Conservation (phyloP, 1,140 invertebrate genomes). For the Copidosoma floridanum region DNA sequence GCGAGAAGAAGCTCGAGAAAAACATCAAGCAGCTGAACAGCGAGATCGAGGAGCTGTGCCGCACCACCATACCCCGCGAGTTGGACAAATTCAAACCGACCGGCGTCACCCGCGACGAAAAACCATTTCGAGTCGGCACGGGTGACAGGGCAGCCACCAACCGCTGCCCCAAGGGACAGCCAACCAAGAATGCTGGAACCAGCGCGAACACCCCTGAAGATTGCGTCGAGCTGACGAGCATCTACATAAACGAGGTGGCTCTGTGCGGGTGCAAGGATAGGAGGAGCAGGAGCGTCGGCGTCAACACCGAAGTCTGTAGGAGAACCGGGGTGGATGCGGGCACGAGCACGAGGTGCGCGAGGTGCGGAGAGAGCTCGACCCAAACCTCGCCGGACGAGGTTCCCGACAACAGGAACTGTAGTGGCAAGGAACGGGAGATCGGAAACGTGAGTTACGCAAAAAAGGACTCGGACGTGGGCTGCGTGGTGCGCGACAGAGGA, state of each 20-base stretch:
- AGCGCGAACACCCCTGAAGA: background rate
- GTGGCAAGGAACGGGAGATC: background rate
- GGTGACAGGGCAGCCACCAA: background rate
- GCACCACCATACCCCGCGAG: too few relatives aligned
- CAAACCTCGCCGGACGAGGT: too few relatives aligned
- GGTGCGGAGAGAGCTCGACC: background rate
- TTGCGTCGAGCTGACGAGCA: background rate
- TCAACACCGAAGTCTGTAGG: background rate
- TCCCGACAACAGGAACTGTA: background rate
- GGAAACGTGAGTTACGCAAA: background rate
- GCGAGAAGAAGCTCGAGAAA: too few relatives aligned
- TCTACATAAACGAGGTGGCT: conserved; percentile 9
- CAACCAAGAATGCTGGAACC: background rate
- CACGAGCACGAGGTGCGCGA: background rate
- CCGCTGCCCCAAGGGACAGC: background rate
- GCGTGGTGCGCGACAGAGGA: background rate
- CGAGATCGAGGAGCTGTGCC: background rate
- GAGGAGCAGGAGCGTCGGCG: background rate
- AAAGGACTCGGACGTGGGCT: background rate
- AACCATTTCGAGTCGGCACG: background rate
- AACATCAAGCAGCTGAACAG: background rate
- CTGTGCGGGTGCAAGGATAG: background rate
- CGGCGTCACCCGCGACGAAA: background rate
- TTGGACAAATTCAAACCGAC: background rate
- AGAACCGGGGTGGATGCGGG: background rate